These are phyloP conservation scores for Phataginus tricuspis DNA, from an alignment of 2,797 vertebrate species.

Conservation along the genomic window DNA sequence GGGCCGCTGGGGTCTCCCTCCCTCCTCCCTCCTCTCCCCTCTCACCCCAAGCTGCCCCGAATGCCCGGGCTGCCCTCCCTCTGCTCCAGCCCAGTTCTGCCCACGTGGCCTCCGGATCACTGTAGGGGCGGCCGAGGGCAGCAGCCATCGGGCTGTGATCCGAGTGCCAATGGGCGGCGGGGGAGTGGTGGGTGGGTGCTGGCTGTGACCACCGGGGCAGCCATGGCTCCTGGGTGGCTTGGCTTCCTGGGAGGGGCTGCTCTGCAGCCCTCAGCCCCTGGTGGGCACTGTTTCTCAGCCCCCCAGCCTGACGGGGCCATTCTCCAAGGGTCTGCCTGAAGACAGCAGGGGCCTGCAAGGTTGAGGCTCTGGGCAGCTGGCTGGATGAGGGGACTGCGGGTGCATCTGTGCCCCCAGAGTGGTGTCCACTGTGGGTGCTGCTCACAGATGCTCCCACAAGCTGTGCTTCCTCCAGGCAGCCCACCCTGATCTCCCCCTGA, in stretches of 20 bases:
- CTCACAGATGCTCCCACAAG: not conserved
- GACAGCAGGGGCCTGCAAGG: not conserved
- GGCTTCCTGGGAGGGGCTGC: not conserved
- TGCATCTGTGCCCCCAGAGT: not conserved
- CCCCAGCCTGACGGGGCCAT: not conserved
- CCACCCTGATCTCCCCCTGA: not conserved
- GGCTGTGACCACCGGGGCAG: not conserved
- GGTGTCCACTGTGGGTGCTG: accelerated
- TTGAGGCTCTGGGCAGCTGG: not conserved
- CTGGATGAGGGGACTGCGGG: not conserved
- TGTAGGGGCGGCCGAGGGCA: not conserved
- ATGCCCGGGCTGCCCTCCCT: not conserved
- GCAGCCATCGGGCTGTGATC: too few species aligned
- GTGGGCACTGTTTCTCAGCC: not conserved
- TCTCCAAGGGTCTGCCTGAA: not conserved
- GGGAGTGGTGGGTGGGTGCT: not conserved
- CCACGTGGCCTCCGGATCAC: not conserved
- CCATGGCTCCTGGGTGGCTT: not conserved
- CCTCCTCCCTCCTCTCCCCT: not conserved
- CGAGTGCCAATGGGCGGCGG: not conserved
- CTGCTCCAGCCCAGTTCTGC: not conserved
- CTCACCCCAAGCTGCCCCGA: constrained; percentile 5
- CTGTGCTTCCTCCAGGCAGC: not conserved
- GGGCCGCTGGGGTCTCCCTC: accelerated
- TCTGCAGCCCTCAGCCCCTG: not conserved